Evolutionary conservation across 2,888 invertebrate genomes (phyloP).

Genomic region (Ormia ochracea): DNA sequence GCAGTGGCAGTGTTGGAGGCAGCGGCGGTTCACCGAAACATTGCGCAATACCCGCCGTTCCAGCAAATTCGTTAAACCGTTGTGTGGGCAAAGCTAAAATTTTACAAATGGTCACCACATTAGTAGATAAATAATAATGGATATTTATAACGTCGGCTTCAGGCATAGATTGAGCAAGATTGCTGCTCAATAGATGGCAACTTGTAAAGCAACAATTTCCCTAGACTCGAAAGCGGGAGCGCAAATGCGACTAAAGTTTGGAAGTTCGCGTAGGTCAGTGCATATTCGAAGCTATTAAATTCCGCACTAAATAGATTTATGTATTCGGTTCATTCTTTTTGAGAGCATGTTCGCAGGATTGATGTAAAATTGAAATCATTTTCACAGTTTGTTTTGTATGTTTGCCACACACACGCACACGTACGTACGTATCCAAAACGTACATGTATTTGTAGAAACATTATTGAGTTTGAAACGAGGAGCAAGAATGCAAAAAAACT

Average conservation of each 20-base stretch:
- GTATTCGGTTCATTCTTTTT: constrained; percentile 20
- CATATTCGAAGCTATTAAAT: too few relatives aligned
- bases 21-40: constrained; percentile 83
- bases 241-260: constrained; percentile 45
- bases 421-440: too few relatives aligned
- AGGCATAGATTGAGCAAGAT: constrained; percentile 1
- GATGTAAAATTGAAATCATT: constrained; percentile 28
- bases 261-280: too few relatives aligned
- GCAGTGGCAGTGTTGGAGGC: constrained; percentile 82
- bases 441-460: too few relatives aligned
- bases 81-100: constrained; percentile 77
- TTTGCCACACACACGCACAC: too few relatives aligned
- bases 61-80: constrained; percentile 82
- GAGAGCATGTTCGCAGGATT: constrained; percentile 14
- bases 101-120: not conserved
- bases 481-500: too few relatives aligned
- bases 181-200: not conserved
- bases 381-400: not conserved
- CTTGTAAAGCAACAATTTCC: constrained; percentile 13
- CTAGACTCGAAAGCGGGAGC: constrained; percentile 57
- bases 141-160: not conserved
- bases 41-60: constrained; percentile 80
- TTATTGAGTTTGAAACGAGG: too few relatives aligned
- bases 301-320: not conserved
- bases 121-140: not conserved